phyloP scores from a whole-genome alignment of 53 echinoderm and acorn worm genomes.

The Luidia sarsii region DNA sequence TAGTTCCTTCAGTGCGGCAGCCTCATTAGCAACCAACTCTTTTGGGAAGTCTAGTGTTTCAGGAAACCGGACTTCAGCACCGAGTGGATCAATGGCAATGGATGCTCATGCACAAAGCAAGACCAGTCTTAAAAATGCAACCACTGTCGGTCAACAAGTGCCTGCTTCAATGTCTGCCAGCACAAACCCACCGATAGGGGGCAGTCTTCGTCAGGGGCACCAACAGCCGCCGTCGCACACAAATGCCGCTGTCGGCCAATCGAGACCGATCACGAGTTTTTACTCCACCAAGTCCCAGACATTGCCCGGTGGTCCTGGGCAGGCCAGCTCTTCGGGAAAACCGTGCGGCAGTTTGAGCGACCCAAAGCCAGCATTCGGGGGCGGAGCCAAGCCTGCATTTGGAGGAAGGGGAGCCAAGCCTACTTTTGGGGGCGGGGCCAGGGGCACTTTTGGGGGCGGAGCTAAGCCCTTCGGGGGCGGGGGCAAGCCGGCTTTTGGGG shows the following conservation, averaged over 20 bases:
- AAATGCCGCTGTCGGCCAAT: background rate
- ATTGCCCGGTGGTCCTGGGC: background rate
- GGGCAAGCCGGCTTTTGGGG: conserved; percentile 10
- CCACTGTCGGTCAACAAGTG: background rate
- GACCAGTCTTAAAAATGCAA: background rate
- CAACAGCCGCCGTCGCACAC: background rate
- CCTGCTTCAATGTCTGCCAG: too few species aligned
- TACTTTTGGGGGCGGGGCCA: conserved; percentile 11
- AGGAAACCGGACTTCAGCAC: background rate
- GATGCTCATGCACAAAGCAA: background rate
- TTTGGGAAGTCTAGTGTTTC: background rate
- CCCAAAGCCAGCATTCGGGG: conserved; percentile 15
- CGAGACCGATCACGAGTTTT: conserved; percentile 36
- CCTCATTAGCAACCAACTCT: too few species aligned
- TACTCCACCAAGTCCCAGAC: conserved; percentile 20
- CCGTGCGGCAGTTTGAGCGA: background rate
- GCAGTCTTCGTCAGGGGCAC: background rate
- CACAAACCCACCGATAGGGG: conserved; percentile 12
- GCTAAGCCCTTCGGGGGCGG: too few species aligned
- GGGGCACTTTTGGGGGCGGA: too few species aligned
- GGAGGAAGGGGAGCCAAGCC: conserved; percentile 6
- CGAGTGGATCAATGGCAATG: background rate
- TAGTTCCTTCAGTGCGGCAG: too few species aligned
- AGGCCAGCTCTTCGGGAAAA: conserved; percentile 6
- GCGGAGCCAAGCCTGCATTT: too few species aligned